Evolutionary conservation across 2,797 vertebrate genomes (phyloP), one percentile per base, ranked within the genome.

Genomic region (Schizothorax lantsangensis): DNA sequence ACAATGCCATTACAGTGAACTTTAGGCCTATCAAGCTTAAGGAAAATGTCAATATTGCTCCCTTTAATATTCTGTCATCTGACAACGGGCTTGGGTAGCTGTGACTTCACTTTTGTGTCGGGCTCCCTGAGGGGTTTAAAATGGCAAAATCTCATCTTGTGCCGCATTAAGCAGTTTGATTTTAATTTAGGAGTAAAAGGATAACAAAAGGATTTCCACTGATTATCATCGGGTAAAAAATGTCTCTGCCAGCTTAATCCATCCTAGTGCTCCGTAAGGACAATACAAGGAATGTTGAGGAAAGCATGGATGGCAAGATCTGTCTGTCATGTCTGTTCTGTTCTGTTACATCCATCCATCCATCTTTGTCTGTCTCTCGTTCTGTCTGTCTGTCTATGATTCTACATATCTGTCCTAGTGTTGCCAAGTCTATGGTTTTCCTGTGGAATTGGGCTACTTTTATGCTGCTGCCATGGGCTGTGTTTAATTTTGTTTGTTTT

Each of bases 151-250:
- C 87, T 81, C 71, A 82, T 84, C 80, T 88, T 17, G 57, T 79
- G 59, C 52, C 64, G 80, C 81, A 86, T 89, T 91, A 81, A 90
- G 82, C 79, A 88, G 89, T 91, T 91, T 88, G 85, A 85, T 91
- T 91, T 91, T 91, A 88, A 91, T 91, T 91, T 90, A 83, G 88
- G 84, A 88, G 74, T 87, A 87, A 89, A 87, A 62, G 85, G 89
- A 90, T 90, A 88, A 90, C 89, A 90, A 86, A 90, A 90, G 89
- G 89, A 89, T 88, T 88, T 91, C 81, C 88, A 81, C 87, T 89
- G 89, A 89, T 91, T 90, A 90, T 82, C 83, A 80, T 89, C 23
- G 36, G 52, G 30, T 75, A 54, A 84, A 87, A 84, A 88, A 80
- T 85, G 69, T 81, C 82, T 86, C 88, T 23, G 81, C 78, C 81